Percentiles rank a stretch among this genome's conserved stretches.
Evolutionary conservation across 2,888 invertebrate genomes (phyloP).

Genomic region (Timema cristinae): DNA sequence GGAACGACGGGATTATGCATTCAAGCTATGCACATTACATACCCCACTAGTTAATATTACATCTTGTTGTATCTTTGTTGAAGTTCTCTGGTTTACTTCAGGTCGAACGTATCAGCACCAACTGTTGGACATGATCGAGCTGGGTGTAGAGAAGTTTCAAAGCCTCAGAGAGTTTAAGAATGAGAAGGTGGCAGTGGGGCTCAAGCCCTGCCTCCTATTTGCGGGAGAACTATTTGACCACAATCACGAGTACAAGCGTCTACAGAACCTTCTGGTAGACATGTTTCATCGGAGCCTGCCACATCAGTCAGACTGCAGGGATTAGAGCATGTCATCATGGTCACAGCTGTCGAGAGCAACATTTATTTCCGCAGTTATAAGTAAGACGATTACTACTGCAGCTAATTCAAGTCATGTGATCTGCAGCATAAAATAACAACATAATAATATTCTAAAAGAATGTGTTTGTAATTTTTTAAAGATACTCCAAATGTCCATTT

Average conservation of each 20-base stretch:
- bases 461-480: too few relatives aligned
- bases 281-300: conserved; percentile 85
- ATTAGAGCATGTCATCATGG: conserved; percentile 87
- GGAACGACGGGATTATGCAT: too few relatives aligned
- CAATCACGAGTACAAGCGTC: conserved; percentile 70
- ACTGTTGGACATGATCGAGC: conserved; percentile 93
- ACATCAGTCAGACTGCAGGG: conserved; percentile 85
- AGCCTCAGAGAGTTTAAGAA: conserved; percentile 74
- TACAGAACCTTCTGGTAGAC: conserved; percentile 87
- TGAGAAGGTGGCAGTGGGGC: conserved; percentile 72
- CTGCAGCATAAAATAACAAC: too few relatives aligned
- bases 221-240: conserved; percentile 89
- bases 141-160: conserved; percentile 81
- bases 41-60: too few relatives aligned
- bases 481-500: too few relatives aligned
- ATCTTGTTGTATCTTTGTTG: too few relatives aligned
- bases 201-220: conserved; percentile 89
- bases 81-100: conserved; percentile 37
- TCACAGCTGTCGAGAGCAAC: conserved; percentile 77
- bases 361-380: conserved; percentile 71
- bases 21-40: too few relatives aligned
- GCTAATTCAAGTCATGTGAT: too few relatives aligned
- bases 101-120: conserved; percentile 83
- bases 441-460: too few relatives aligned
- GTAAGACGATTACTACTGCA: conserved; percentile 39